phyloP scores from a whole-genome alignment of 2,888 invertebrate genomes.

The Liopterus haemorrhoidalis region DNA sequence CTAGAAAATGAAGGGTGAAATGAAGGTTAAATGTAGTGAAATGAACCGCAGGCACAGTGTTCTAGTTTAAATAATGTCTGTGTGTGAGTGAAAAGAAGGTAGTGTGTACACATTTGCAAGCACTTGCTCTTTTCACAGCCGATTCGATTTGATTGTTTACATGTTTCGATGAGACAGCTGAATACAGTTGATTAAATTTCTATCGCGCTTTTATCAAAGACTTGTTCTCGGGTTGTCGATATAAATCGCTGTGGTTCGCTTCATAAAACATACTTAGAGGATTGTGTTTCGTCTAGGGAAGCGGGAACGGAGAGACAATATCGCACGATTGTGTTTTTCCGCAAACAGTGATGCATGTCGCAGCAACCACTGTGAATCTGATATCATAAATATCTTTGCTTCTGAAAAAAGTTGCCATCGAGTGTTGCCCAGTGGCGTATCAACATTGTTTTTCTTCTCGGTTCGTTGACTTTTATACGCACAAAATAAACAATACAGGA shows the following conservation, averaged over 20 bases:
- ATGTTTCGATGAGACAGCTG: no score
- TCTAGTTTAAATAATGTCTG: no score
- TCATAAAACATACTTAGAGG: conserved; percentile 24
- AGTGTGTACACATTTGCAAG: no score
- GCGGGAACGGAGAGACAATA: conserved; percentile 28
- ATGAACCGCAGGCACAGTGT: no score
- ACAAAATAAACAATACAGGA: no score
- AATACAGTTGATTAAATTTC: conserved; percentile 37
- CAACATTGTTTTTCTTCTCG: neutral
- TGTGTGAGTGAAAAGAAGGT: no score
- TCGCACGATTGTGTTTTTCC: conserved; percentile 32
- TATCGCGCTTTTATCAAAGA: conserved; percentile 35
- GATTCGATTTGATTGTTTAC: no score
- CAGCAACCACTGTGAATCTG: conserved; percentile 32
- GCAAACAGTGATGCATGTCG: conserved; percentile 34
- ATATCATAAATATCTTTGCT: conserved; percentile 31
- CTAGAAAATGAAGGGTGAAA: no score
- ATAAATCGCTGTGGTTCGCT: conserved; percentile 21
- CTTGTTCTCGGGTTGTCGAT: conserved; percentile 16
- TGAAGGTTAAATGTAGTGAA: no score
- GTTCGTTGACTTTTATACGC: no score
- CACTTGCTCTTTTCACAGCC: no score
- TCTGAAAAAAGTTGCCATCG: conserved; percentile 10
- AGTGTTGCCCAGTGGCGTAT: conserved; percentile 12
- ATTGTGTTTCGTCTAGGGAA: conserved; percentile 13